Evolutionary conservation across 1,140 invertebrate genomes (phyloP).

Genomic region (Scaptomyza pallida): DNA sequence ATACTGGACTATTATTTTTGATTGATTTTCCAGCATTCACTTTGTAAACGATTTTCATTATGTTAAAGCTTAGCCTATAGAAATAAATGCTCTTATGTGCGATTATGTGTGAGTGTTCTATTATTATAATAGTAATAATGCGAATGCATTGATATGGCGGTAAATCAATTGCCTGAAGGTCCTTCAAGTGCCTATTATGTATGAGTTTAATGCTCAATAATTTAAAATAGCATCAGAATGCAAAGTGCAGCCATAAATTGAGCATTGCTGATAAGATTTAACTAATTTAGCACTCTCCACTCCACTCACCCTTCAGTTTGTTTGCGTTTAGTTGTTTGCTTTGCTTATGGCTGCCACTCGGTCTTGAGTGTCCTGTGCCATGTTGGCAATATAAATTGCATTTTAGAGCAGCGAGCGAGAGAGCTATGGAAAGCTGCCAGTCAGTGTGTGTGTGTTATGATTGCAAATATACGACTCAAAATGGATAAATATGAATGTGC

Average conservation of each 20-base stretch:
- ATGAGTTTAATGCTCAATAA: conserved; percentile 32
- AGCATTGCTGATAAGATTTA: conserved; percentile 31
- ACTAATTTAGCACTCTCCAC: conserved; percentile 38
- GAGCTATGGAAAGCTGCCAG: conserved; percentile 30
- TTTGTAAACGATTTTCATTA: too few species aligned
- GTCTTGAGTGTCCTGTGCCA: conserved; percentile 40
- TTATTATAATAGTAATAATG: too few species aligned
- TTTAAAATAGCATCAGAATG: conserved; percentile 38
- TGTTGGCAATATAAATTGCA: conserved; percentile 57
- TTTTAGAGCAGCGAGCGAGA: conserved; percentile 40
- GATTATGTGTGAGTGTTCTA: too few species aligned
- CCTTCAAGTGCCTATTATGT: conserved; percentile 4
- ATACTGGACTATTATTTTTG: too few species aligned
- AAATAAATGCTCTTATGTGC: too few species aligned
- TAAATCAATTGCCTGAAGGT: conserved; percentile 10
- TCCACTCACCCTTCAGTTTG: not conserved
- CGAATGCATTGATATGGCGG: not conserved
- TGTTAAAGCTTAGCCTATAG: too few species aligned
- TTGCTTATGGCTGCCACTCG: conserved; percentile 35
- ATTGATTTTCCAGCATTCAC: too few species aligned
- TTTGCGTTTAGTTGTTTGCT: conserved; percentile 25
- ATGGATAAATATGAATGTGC: conserved; percentile 1
- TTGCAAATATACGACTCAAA: conserved; percentile 61
- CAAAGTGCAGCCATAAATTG: conserved; percentile 41
- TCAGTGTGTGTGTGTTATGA: conserved; percentile 55